A percentile compares a stretch with the other conserved stretches of the same genome.
Conservation (phyloP, 2,888 invertebrate genomes). For the Psylliodes chrysocephalus region DNA sequence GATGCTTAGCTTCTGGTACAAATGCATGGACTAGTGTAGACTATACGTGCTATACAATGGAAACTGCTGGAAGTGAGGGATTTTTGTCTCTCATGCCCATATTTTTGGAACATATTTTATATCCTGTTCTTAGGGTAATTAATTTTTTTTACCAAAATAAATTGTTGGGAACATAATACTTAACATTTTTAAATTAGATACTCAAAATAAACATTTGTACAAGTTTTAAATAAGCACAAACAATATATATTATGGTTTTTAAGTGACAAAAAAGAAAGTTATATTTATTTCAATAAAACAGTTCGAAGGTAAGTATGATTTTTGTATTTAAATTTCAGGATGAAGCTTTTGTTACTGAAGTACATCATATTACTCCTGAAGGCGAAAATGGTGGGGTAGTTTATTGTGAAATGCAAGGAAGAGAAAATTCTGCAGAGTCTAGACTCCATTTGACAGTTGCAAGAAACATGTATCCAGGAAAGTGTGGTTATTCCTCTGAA, state of each 20-base stretch:
- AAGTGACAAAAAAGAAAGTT: too few species aligned
- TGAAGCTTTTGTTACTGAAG: constrained; percentile 86
- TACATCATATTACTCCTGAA: constrained; percentile 88
- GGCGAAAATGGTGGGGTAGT: constrained; percentile 94
- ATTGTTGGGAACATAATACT: too few species aligned
- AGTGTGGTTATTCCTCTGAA: constrained; percentile 85
- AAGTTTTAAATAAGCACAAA: too few species aligned
- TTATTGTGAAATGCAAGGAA: constrained; percentile 94
- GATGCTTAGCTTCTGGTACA: constrained; percentile 90
- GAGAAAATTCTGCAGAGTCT: constrained; percentile 83
- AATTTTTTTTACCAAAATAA: constrained; percentile 25
- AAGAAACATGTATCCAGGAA: constrained; percentile 80
- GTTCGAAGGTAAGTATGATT: too few species aligned
- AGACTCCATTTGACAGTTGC: constrained; percentile 74
- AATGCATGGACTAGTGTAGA: constrained; percentile 91
- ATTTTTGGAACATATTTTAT: constrained; percentile 89
- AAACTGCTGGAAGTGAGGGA: constrained; percentile 87
- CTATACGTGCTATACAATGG: constrained; percentile 90
- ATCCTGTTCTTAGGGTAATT: constrained; percentile 79
- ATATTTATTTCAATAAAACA: too few species aligned
- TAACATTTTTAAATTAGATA: too few species aligned
- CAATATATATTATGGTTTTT: too few species aligned
- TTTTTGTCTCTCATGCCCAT: constrained; percentile 90
- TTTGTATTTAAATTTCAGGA: too few species aligned
- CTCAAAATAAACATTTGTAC: too few species aligned